Evolutionary conservation across 2,113 vertebrate species (phyloP).

Genomic region (Zosterops hypoxanthus): DNA sequence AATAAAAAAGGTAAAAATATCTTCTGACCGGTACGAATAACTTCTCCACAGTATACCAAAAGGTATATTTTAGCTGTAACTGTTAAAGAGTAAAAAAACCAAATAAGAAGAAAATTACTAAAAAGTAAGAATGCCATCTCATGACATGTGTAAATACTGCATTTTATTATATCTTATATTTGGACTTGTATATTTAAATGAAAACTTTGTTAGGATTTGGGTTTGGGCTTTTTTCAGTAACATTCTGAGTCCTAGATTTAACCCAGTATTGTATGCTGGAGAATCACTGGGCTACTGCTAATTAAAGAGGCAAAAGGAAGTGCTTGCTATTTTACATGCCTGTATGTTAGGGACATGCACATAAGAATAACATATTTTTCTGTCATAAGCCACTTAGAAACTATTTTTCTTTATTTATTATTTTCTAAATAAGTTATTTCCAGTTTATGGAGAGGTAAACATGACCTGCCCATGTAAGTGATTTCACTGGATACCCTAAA

Average conservation of each 20-base stretch:
- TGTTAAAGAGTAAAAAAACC: background rate
- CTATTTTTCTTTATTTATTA: background rate
- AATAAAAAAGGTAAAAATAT: background rate
- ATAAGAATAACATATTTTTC: background rate
- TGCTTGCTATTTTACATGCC: fast-evolving
- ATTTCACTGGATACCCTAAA: background rate
- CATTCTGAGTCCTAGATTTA: background rate
- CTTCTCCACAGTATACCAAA: background rate
- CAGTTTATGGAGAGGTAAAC: background rate
- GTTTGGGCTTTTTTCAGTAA: fast-evolving
- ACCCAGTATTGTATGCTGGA: background rate
- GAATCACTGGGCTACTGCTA: background rate
- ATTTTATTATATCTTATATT: background rate
- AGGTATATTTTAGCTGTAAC: background rate
- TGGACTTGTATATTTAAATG: background rate
- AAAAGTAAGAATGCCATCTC: background rate
- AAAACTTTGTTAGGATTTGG: background rate
- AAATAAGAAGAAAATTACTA: background rate
- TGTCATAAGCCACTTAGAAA: background rate
- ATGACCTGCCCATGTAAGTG: background rate
- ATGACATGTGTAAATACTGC: background rate
- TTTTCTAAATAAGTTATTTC: background rate
- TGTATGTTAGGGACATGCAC: background rate
- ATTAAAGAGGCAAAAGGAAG: background rate
- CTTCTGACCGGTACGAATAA: background rate